Evolutionary conservation across 2,888 invertebrate genomes (phyloP).

Genomic region (Caenorhabditis sp.): DNA sequence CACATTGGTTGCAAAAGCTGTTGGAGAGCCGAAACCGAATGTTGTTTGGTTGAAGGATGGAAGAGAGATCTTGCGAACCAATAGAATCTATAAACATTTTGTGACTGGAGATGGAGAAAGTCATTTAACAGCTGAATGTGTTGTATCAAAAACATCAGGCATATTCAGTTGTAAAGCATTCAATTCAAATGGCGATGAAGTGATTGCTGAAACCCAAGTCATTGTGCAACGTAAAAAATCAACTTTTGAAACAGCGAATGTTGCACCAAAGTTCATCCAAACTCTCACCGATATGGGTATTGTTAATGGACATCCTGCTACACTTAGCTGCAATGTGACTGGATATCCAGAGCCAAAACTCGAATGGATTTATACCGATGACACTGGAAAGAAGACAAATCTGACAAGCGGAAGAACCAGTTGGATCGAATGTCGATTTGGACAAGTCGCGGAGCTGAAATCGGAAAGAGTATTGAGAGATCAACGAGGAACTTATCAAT

Average conservation of each 20-base stretch:
- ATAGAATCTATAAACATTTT: slow-evolving; percentile 49
- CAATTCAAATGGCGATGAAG: slow-evolving; percentile 71
- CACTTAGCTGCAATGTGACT: slow-evolving; percentile 55
- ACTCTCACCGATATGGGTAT: slow-evolving; percentile 58
- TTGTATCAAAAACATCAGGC: slow-evolving; percentile 70
- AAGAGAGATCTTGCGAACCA: slow-evolving; percentile 54
- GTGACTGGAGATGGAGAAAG: slow-evolving; percentile 61
- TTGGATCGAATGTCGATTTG: slow-evolving; percentile 60
- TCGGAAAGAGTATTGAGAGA: slow-evolving; percentile 52
- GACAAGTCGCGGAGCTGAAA: slow-evolving; percentile 54
- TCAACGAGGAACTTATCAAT: slow-evolving; percentile 62
- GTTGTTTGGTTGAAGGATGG: slow-evolving; percentile 68
- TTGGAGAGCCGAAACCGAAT: slow-evolving; percentile 58
- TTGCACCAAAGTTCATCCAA: slow-evolving; percentile 53
- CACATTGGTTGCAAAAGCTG: slow-evolving; percentile 58
- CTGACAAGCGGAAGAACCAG: slow-evolving; percentile 41
- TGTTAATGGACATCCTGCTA: slow-evolving; percentile 55
- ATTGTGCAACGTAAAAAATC: slow-evolving; percentile 43
- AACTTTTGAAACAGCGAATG: slow-evolving; percentile 12
- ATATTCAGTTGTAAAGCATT: slow-evolving; percentile 73
- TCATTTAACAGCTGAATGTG: slow-evolving; percentile 59
- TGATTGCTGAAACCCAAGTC: slow-evolving; percentile 54
- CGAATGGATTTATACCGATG: slow-evolving; percentile 61
- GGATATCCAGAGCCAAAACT: slow-evolving; percentile 58
- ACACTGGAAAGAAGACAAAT: slow-evolving; percentile 44